These are phyloP conservation scores for Odontophorus gujanensis DNA, from an alignment of 2,113 vertebrate genomes.

Conservation along the genomic window DNA sequence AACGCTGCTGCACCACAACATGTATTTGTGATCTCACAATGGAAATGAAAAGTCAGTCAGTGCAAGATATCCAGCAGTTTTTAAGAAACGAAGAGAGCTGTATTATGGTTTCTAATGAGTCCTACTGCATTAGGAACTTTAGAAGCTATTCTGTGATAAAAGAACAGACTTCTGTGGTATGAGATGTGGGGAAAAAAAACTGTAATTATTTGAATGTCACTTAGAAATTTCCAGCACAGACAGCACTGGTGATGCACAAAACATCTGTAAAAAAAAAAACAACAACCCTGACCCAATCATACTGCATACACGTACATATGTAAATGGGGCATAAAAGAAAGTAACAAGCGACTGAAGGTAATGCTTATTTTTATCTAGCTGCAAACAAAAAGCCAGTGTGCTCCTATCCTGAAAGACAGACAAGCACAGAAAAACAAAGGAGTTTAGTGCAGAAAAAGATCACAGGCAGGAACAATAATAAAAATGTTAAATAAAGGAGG, in stretches of 20 bases:
- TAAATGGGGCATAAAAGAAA: background rate
- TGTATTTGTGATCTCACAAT: background rate
- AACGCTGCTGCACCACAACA: background rate
- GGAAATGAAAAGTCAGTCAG: background rate
- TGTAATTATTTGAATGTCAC: background rate
- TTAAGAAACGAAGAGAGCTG: background rate
- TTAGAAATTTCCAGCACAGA: background rate
- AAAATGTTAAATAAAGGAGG: background rate
- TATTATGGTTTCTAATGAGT: background rate
- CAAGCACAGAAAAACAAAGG: background rate
- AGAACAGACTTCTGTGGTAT: background rate
- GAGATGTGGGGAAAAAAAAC: background rate
- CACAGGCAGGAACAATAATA: background rate
- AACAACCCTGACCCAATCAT: background rate
- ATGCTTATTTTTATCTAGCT: background rate
- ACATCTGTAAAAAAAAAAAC: background rate
- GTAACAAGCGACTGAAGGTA: background rate
- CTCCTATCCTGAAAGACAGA: background rate
- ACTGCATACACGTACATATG: accelerated
- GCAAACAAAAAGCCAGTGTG: background rate
- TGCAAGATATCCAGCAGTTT: background rate
- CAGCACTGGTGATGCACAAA: background rate
- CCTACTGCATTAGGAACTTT: background rate
- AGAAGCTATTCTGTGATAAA: background rate
- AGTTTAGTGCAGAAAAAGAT: background rate